Conservation (phyloP, 2,888 invertebrate species). For the Cheilosia grossa region DNA sequence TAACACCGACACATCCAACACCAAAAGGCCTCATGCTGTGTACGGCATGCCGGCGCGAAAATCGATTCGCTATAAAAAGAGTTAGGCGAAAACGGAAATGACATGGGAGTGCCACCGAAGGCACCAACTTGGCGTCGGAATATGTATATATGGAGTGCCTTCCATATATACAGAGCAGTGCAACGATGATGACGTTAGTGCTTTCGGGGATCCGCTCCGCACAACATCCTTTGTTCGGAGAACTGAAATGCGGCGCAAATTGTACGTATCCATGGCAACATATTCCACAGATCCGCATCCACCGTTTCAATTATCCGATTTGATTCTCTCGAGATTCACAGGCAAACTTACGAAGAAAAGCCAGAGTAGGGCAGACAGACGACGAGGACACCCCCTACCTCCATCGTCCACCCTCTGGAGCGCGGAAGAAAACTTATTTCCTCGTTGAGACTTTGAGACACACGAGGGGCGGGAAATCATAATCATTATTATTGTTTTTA, state of each 20-base stretch:
- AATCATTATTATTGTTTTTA: constrained; percentile 59
- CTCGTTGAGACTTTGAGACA: constrained; percentile 20
- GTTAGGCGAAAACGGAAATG: constrained; percentile 40
- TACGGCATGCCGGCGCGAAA: constrained; percentile 25
- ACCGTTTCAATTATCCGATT: constrained; percentile 70
- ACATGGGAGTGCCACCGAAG: constrained; percentile 8
- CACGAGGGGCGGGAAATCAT: constrained; percentile 50
- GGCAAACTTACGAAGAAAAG: constrained; percentile 33
- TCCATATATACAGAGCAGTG: no score
- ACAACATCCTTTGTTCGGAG: constrained; percentile 29
- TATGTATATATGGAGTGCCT: no score
- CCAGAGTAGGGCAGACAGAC: constrained; percentile 34
- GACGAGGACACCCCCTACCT: background rate
- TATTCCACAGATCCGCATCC: constrained; percentile 37
- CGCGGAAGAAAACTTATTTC: constrained; percentile 39
- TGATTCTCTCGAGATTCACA: constrained; percentile 53
- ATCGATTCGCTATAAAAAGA: constrained; percentile 28
- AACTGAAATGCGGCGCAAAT: constrained; percentile 21
- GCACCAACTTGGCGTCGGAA: constrained; percentile 7
- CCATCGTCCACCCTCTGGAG: background rate
- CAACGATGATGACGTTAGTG: constrained; percentile 19
- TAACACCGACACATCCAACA: background rate
- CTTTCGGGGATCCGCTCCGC: constrained; percentile 8
- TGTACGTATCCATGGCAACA: constrained; percentile 37
- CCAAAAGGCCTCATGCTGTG: background rate